Conservation (phyloP, 2,888 invertebrate genomes). For the Timema podura region DNA sequence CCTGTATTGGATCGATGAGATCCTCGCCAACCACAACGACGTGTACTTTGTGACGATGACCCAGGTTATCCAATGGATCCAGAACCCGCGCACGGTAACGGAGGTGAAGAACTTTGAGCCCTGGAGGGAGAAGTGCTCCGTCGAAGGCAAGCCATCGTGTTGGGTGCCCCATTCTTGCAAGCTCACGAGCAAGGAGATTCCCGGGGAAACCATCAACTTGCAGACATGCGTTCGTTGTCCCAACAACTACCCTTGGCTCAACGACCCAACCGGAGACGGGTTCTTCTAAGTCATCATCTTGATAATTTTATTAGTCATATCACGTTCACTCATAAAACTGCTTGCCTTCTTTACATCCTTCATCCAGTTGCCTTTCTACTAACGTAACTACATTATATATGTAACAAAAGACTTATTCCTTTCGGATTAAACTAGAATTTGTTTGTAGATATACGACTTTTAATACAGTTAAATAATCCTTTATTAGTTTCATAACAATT, state of each 20-base stretch:
- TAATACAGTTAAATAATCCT: too few species aligned
- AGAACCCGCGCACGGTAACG: slow-evolving; percentile 77
- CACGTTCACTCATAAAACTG: too few species aligned
- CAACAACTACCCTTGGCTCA: slow-evolving; percentile 91
- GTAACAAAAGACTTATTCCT: too few species aligned
- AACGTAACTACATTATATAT: too few species aligned
- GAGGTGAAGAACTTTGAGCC: slow-evolving; percentile 90
- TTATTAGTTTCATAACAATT: too few species aligned
- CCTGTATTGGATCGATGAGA: slow-evolving; percentile 90
- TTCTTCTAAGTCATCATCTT: slow-evolving; percentile 67
- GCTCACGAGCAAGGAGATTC: slow-evolving; percentile 86
- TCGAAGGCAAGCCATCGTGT: slow-evolving; percentile 78
- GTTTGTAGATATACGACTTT: too few species aligned
- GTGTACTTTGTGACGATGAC: slow-evolving; percentile 95
- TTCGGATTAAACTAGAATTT: too few species aligned
- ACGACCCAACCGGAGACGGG: slow-evolving; percentile 86
- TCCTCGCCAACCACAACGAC: slow-evolving; percentile 77
- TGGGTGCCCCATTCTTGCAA: slow-evolving; percentile 90
- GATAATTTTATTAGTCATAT: slow-evolving; percentile 5
- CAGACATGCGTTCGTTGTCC: slow-evolving; percentile 92
- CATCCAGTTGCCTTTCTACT: too few species aligned
- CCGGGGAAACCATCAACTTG: slow-evolving; percentile 89
- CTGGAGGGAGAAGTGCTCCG: slow-evolving; percentile 90
- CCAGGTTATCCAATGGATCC: slow-evolving; percentile 95
- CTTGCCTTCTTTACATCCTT: too few species aligned